Evolutionary conservation across 2,113 vertebrate genomes (phyloP), one percentile per base, ranked within the genome.

Genomic region (Dryoscopus gambensis): DNA sequence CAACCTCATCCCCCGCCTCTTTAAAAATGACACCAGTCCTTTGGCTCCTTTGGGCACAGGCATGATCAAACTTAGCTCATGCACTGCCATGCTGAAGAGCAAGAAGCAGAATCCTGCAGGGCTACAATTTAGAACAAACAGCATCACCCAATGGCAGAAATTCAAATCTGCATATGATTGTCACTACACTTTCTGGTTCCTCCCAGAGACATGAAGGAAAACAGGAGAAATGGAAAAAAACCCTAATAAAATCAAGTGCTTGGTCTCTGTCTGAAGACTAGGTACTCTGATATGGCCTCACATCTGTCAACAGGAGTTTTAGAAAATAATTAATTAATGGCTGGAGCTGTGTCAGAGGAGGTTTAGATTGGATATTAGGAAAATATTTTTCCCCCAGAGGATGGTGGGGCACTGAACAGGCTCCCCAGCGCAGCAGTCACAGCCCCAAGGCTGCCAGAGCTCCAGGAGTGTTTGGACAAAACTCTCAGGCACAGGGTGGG

Each of bases 61-160:
- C 27, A 77, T 27, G 60, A 53, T 31, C 25, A 30, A 80, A 52
- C 39, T 46, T 44, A 3, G 4, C n/a, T 55, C 18, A 64, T 49
- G 59, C 20, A 87, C 0, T 30, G 20, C n/a, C 68, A 62, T 6
- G 12, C 20, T 30, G 20, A 69, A 74, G 6, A 76, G 57, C 28
- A 63, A 85, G 21, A 23, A 59, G 31, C 33, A 71, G 15, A 78
- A 69, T n/a, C 56, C 27, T 14, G 28, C 52, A 57, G 21, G 28
- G 39, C 56, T 46, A 33, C 50, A 89, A 91, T 62, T 94, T 3
- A 84, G 23, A 93, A 89, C 50, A 93, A 95, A 95, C 23, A 96
- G 86, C 91, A 96, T 86, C 91, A 90, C 67, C 93, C 92, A 95
- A 91, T 35, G 95, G 89, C 60, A 95, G 87, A 92, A 91, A 94